Evolutionary conservation across 2,888 invertebrate species (phyloP), one percentile per base, ranked within the genome.

Genomic region (Polydrusus tereticollis): DNA sequence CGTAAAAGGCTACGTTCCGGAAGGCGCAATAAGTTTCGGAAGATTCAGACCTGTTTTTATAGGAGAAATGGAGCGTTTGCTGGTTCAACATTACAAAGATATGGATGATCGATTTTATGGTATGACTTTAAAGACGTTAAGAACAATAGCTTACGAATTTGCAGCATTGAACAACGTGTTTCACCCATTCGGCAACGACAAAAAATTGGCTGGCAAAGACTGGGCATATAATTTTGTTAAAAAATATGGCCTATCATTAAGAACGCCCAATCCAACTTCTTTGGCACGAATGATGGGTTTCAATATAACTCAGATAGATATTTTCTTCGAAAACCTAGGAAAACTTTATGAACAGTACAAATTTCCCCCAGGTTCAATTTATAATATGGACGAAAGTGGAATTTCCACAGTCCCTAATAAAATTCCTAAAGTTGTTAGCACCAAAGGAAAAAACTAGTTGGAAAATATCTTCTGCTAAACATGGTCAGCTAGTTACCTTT

Each of bases 281-380:
- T 29, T 64, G 16, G 64, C 50, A 6, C 7, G 33, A 41, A 64
- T 64, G 50, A 64, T 64, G 64, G 52, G 29, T 20, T 64, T 36
- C 21, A 64, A 64, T 64, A 52, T 21, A 64, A 50, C 18, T 4
- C 52, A 52, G 52, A 64, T 33, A 5, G 26, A 60, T 38, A 2
- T 38, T 6, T 29, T 63, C 43, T 63, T 45, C 43, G 14, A 26
- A 47, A 59, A 59, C 20, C 26, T 63, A 6, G n/a, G 12, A 14
- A 55, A 36, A 33, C 52, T 52, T 55, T 65, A 65, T 33, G 36
- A 65, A 26, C 8, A 65, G 18, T 4, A 36, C 36, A 65, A 52
- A 33, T 65, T 55, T 36, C 57, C 36, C 10, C 58, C 58, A 36
- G 20, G 20, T 16, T 58, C 33, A 58, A 12, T 58, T 33, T 58